Evolutionary conservation across 2,113 vertebrate genomes (phyloP).

Genomic region (Sclerurus mexicanus): DNA sequence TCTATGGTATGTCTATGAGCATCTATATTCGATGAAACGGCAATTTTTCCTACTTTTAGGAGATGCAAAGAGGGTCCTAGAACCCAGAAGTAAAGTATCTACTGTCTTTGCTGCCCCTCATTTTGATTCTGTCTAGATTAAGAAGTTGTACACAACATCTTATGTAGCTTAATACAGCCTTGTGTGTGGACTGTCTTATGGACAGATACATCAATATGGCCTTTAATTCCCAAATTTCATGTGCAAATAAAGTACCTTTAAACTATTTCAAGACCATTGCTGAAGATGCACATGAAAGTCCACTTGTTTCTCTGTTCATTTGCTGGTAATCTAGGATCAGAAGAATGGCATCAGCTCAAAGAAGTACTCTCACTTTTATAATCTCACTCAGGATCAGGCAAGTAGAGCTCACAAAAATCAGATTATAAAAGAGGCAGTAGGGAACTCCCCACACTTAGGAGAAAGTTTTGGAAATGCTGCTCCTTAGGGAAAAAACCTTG

Average conservation of each 20-base stretch:
- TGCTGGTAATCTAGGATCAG: not conserved
- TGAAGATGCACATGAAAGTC: not conserved
- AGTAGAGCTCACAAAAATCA: not conserved
- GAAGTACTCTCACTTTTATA: not conserved
- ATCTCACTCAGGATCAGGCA: not conserved
- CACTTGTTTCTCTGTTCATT: not conserved
- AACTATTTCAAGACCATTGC: not conserved
- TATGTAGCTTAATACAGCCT: not conserved
- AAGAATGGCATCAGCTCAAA: not conserved
- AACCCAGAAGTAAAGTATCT: not conserved
- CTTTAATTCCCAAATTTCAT: not conserved
- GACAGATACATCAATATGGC: not conserved
- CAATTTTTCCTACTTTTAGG: not conserved
- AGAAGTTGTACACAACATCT: not conserved
- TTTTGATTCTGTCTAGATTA: not conserved
- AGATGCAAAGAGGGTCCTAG: not conserved
- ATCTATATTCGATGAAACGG: not conserved
- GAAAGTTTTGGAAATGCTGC: not conserved
- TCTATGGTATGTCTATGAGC: not conserved
- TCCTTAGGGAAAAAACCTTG: not conserved
- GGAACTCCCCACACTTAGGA: not conserved
- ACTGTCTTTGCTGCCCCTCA: not conserved
- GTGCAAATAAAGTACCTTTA: not conserved
- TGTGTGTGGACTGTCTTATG: not conserved
- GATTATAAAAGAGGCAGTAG: not conserved